Percentiles rank a stretch among this genome's conserved stretches.
Conservation (phyloP, 2,797 vertebrate genomes). For the Aldrovandia affinis region DNA sequence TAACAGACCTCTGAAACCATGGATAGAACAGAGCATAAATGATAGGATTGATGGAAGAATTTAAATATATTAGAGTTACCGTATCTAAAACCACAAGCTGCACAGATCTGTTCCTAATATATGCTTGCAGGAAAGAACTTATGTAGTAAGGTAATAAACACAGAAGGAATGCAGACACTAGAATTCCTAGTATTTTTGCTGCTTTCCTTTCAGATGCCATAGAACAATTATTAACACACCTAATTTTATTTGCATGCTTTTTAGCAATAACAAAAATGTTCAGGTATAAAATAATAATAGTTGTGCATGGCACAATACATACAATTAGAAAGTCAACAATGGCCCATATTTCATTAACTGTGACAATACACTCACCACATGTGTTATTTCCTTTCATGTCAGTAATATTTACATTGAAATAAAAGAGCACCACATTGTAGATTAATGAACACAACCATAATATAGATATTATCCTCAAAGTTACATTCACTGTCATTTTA, state of each 20-base stretch:
- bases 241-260: no score
- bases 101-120: conserved; percentile 17
- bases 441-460: conserved; percentile 9
- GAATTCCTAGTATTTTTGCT: conserved; percentile 40
- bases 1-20: conserved; percentile 49
- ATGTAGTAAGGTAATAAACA: conserved; percentile 51
- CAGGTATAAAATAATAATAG: no score
- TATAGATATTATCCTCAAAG: not conserved
- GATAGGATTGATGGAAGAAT: conserved; percentile 52
- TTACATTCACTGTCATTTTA: conserved; percentile 12
- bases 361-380: no score
- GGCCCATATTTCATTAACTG: no score
- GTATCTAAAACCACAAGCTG: conserved; percentile 37
- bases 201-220: no score
- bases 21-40: conserved; percentile 53
- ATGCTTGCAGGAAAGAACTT: conserved; percentile 25
- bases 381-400: no score
- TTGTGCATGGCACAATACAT: no score
- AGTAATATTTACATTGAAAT: conserved; percentile 7
- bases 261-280: no score
- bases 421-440: conserved; percentile 2
- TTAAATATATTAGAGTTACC: conserved; percentile 43
- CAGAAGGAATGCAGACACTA: conserved; percentile 47
- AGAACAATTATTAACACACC: no score
- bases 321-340: no score